Conservation (phyloP, 2,888 invertebrate species). For the Phrixothrix hirtus region DNA sequence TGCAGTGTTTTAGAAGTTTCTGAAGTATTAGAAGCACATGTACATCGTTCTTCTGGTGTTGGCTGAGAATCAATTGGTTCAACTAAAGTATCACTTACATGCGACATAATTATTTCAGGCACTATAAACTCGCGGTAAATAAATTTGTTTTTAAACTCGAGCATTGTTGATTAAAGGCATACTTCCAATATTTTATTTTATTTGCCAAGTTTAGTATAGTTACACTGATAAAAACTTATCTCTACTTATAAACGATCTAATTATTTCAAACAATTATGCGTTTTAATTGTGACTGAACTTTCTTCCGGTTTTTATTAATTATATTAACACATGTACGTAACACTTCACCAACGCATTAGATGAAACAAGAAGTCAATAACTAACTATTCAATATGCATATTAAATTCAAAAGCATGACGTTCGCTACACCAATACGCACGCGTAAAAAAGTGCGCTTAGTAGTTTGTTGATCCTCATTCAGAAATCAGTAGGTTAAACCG, state of each 20-base stretch:
- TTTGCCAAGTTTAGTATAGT: conserved; percentile 10
- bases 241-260: no score
- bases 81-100: conserved; percentile 11
- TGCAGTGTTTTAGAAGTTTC: not conserved
- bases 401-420: conserved; percentile 35
- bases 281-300: no score
- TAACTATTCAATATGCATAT: conserved; percentile 22
- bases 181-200: conserved; percentile 5
- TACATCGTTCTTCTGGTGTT: conserved; percentile 1
- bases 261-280: no score
- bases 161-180: conserved; percentile 22
- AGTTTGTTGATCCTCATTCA: conserved; percentile 22
- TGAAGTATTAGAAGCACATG: conserved; percentile 9
- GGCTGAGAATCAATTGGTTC: not conserved
- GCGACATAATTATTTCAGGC: conserved; percentile 41
- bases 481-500: conserved; percentile 13
- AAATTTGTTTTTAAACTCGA: conserved; percentile 24
- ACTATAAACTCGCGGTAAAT: conserved; percentile 33
- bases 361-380: conserved; percentile 13
- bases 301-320: not conserved
- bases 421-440: conserved; percentile 27
- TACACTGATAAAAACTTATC: conserved; percentile 15
- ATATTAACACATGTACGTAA: not conserved
- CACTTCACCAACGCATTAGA: conserved; percentile 11
- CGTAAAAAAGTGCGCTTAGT: conserved; percentile 26